Percentiles rank a stretch among this genome's conserved stretches.
These are phyloP conservation scores for Calameuta filiformis DNA, from an alignment of 2,888 invertebrate genomes.

Conservation along the genomic window DNA sequence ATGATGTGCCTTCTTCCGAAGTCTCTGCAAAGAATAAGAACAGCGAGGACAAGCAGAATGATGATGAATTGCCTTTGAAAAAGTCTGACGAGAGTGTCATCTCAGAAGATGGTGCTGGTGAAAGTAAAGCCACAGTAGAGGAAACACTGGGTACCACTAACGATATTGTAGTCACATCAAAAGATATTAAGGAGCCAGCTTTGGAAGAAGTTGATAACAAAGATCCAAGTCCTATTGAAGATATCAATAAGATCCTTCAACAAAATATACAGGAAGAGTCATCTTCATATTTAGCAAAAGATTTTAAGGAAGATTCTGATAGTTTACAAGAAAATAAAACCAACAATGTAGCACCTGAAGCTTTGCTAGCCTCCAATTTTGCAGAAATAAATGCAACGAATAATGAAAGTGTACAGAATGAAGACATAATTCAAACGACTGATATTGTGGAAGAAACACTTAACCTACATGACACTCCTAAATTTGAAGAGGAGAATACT, in stretches of 20 bases:
- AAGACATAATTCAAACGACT: background rate
- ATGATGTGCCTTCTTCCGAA: background rate
- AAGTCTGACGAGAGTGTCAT: background rate
- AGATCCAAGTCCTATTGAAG: background rate
- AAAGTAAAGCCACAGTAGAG: conserved; percentile 8
- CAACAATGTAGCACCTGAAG: background rate
- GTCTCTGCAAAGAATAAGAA: background rate
- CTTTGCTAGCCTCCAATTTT: background rate
- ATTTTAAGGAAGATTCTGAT: background rate
- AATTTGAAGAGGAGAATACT: conserved; percentile 12
- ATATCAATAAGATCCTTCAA: background rate
- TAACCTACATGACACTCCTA: conserved; percentile 4
- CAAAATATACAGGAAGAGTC: background rate
- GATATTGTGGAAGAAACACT: conserved; percentile 5
- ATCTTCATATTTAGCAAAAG: conserved; percentile 5
- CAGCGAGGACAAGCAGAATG: background rate
- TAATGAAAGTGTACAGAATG: conserved; percentile 1
- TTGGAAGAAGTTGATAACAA: background rate
- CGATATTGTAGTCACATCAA: background rate
- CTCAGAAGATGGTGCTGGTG: background rate
- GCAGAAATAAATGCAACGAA: background rate
- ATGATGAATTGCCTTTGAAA: background rate
- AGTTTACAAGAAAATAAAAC: background rate
- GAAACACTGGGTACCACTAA: background rate
- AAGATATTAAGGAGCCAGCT: background rate